Conservation (phyloP, 2,888 invertebrate species). For the Tetranychus piercei region DNA sequence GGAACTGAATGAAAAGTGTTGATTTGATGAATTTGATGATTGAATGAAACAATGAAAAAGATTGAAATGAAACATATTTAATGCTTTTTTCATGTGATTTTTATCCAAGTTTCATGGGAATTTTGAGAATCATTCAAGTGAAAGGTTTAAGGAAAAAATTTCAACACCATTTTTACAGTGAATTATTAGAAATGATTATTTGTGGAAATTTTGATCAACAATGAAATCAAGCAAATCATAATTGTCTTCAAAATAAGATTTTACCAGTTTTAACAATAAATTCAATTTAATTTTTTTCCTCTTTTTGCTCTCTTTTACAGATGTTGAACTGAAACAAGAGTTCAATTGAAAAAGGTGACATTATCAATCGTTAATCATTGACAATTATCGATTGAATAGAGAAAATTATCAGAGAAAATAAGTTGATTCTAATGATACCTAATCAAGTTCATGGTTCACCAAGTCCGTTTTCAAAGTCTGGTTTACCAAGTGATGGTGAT, state of each 20-base stretch:
- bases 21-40: not conserved
- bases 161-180: not conserved
- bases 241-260: not conserved
- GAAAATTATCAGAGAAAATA: conserved; percentile 20
- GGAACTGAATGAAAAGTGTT: not conserved
- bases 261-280: not conserved
- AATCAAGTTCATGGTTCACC: conserved; percentile 56
- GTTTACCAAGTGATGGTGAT: conserved; percentile 31
- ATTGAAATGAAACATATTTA: not conserved
- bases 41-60: not conserved
- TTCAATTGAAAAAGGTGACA: conserved; percentile 9
- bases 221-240: not conserved
- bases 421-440: conserved; percentile 34
- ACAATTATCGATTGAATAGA: not conserved
- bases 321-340: not conserved
- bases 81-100: too few species aligned
- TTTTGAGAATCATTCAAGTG: not conserved
- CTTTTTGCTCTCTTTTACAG: not conserved
- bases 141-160: not conserved
- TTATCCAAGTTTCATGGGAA: not conserved
- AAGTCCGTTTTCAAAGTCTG: conserved; percentile 42
- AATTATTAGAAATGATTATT: conserved; percentile 4
- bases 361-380: not conserved
- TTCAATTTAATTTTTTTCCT: not conserved
- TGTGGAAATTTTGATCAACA: not conserved